Conservation (phyloP, 1,140 invertebrate genomes). For the Stenopsyche tienmushanensis region DNA sequence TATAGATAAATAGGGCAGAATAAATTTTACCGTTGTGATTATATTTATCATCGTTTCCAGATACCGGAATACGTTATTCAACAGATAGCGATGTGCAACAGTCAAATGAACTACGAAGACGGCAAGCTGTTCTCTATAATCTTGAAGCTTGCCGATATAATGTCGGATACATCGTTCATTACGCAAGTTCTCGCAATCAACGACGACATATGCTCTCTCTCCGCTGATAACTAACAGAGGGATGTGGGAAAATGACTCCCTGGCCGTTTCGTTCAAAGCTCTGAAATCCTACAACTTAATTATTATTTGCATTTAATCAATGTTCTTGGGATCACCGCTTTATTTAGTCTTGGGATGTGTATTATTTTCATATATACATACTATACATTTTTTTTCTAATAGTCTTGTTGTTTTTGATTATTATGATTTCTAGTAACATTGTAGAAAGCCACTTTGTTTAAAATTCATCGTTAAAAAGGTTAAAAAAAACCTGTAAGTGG, state of each 20-base stretch:
- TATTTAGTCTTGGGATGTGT: too few species aligned
- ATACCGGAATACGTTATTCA: slow-evolving; percentile 62
- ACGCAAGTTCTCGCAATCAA: slow-evolving; percentile 72
- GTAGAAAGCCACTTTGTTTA: too few species aligned
- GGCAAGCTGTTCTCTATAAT: slow-evolving; percentile 64
- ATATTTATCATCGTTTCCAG: slow-evolving; percentile 49
- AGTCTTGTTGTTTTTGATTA: too few species aligned
- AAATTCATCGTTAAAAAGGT: too few species aligned
- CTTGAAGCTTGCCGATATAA: slow-evolving; percentile 63
- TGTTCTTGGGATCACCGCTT: too few species aligned
- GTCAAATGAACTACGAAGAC: slow-evolving; percentile 66
- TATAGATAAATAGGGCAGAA: slow-evolving; percentile 11
- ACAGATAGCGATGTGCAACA: slow-evolving; percentile 66
- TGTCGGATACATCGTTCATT: slow-evolving; percentile 72
- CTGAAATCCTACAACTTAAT: background rate
- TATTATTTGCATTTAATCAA: too few species aligned
- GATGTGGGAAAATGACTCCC: slow-evolving; percentile 15
- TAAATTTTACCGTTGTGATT: background rate
- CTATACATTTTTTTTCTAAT: too few species aligned
- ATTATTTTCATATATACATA: too few species aligned
- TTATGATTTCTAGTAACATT: too few species aligned
- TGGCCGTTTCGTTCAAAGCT: background rate
- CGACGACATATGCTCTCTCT: slow-evolving; percentile 69
- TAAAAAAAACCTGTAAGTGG: too few species aligned
- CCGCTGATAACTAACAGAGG: slow-evolving; percentile 67